Evolutionary conservation across 2,113 vertebrate genomes (phyloP).

Genomic region (Pontoporia blainvillei): DNA sequence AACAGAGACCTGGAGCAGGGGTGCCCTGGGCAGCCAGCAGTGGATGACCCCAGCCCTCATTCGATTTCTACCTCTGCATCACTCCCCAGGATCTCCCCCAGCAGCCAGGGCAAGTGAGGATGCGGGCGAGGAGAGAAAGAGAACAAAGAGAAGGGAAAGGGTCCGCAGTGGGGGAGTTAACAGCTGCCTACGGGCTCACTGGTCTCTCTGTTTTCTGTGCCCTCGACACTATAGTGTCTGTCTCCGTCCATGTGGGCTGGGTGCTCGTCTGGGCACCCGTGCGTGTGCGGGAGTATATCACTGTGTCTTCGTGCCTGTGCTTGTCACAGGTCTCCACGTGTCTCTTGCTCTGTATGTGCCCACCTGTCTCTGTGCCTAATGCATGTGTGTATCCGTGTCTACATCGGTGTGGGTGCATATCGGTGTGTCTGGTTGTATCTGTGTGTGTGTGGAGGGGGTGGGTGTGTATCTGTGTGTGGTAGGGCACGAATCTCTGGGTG

Average conservation of each 20-base stretch:
- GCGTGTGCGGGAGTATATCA: fast-evolving
- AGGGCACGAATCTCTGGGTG: neutral
- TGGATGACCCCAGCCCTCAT: neutral
- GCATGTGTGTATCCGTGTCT: too few species aligned
- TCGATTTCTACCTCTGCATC: neutral
- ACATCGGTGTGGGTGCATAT: neutral
- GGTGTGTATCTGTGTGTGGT: neutral
- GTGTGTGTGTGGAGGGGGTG: too few species aligned
- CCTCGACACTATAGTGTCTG: neutral
- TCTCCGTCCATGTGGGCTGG: fast-evolving
- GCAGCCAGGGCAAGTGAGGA: neutral
- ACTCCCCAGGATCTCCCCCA: neutral
- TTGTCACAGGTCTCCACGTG: neutral
- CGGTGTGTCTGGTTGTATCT: neutral
- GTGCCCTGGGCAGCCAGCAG: too few species aligned
- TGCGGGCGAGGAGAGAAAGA: neutral
- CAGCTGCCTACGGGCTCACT: fast-evolving
- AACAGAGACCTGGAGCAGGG: neutral
- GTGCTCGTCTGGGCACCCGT: neutral
- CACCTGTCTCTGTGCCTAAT: neutral
- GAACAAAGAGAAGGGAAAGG: neutral
- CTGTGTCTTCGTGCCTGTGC: neutral
- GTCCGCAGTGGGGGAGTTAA: fast-evolving
- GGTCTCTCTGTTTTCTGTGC: neutral
- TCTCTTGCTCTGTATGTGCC: neutral